Base-by-base conservation (phyloP, 30 jellyfish, hydroid and myxozoan species). In the Sanderia malayensis region DNA sequence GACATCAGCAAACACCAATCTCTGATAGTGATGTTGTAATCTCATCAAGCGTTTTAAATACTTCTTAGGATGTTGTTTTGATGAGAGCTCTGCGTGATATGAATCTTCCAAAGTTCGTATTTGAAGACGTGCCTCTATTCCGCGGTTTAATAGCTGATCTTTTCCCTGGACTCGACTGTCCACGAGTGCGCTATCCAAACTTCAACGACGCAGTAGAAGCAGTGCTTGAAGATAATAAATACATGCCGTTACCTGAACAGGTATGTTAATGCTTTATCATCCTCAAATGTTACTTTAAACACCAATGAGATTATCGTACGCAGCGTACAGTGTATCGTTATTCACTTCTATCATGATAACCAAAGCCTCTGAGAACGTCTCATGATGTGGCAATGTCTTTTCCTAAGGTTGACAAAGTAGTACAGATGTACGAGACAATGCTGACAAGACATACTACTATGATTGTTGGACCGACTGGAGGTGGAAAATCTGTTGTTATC, bases 391-490 rank as follows among this genome's bases (percentile, higher is more conserved):
- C 8, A 9, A 2, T 33, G 60, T 9, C 21, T 58, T 20, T 72
- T 61, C 60, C 18, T 53, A 93, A n/a, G 99, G 94, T 85, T 58
- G 99, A 93, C 49, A 93, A 93, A 76, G 96, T 93, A 30, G 99
- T 93, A 32, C 99, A 93, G 69, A 76, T 93, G 96, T 93, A 93
- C 72, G 99, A 93, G 82, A 93, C 99, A 21, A 93, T 93, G 99
- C 82, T 93, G 81, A 93, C 99, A 17, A 70, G 99, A 31, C 99
- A 93, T 61, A 93, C 99, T 18, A 93, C 99, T 0, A 93, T 93
- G 99, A 81, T 93, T 53, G 96, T 93, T 27, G 99, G 99, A 24
- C 99, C 99, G 19, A 93, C 99, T 1, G 99, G 99, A 1, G 99
- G 99, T 3, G 99, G 99, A 31, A 93, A 93, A 71, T 93, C 99